Conservation (phyloP, 2,113 vertebrate genomes). For the Anguilla japonica region DNA sequence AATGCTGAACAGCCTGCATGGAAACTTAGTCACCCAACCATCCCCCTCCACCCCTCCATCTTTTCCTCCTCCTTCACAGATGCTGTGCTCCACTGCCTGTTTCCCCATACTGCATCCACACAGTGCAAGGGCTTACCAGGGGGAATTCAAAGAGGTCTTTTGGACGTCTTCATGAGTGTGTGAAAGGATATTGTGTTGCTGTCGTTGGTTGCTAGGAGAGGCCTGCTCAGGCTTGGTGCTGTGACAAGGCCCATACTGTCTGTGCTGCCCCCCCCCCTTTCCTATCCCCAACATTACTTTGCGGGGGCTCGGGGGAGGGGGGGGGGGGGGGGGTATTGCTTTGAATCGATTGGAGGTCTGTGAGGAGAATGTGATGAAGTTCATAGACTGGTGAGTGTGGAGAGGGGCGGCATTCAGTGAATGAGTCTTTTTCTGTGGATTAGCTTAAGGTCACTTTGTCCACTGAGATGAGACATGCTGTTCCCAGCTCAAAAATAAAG, state of each 20-base stretch:
- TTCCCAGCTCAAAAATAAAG: conserved; percentile 10
- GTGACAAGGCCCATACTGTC: conserved; percentile 67
- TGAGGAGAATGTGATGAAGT: conserved; percentile 15
- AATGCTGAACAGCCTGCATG: not conserved
- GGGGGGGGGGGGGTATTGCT: conserved; percentile 31
- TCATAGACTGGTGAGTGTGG: not conserved
- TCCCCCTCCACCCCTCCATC: not conserved
- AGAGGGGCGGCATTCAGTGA: not conserved
- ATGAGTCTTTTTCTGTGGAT: conserved; percentile 1
- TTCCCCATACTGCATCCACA: conserved; percentile 19
- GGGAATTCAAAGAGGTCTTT: conserved; percentile 62
- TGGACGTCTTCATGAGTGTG: conserved; percentile 57
- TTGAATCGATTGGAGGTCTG: conserved; percentile 17
- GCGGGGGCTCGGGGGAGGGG: not conserved
- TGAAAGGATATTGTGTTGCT: conserved; percentile 65
- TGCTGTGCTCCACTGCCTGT: conserved; percentile 6
- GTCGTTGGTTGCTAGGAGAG: conserved; percentile 74
- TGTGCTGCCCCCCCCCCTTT: conserved; percentile 8
- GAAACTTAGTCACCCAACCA: not conserved
- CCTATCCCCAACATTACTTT: conserved; percentile 1
- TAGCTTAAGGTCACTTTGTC: not conserved
- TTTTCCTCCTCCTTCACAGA: not conserved
- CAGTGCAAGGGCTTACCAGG: conserved; percentile 33
- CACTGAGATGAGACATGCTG: not conserved
- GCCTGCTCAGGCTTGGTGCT: conserved; percentile 67